Evolutionary conservation across 2,113 vertebrate species (phyloP).

Genomic region (Astatoreochromis straeleni): DNA sequence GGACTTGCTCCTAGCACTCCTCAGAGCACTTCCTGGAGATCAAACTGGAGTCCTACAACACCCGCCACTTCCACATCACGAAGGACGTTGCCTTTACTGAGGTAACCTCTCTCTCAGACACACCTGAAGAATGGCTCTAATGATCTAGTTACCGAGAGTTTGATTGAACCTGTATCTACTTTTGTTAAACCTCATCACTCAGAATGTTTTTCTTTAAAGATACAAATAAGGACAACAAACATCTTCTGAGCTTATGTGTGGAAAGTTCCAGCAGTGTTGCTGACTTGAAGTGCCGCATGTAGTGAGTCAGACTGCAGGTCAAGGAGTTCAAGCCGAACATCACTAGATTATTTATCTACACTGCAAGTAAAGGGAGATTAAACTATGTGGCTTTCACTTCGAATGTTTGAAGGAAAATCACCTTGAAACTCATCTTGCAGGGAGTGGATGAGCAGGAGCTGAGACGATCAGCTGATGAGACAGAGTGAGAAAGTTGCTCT

Average conservation of each 20-base stretch:
- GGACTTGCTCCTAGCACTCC: slow-evolving; percentile 57
- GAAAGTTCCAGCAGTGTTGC: not conserved
- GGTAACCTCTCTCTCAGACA: slow-evolving; percentile 55
- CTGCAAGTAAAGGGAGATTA: not conserved
- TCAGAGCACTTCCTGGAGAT: slow-evolving; percentile 86
- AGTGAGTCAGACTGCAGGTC: not conserved
- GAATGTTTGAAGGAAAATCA: not conserved
- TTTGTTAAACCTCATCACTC: rapidly evolving
- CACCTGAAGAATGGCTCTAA: not conserved
- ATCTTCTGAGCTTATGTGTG: not conserved
- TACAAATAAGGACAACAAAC: not conserved
- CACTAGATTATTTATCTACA: not conserved
- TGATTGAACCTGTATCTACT: not conserved
- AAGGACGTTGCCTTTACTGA: slow-evolving; percentile 86
- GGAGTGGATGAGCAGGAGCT: rapidly evolving
- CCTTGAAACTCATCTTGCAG: not conserved
- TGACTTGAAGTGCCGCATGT: not conserved
- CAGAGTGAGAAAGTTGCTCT: not conserved
- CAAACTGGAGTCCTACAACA: slow-evolving; percentile 83
- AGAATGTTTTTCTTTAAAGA: not conserved
- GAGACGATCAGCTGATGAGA: not conserved
- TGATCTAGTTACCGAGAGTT: not conserved
- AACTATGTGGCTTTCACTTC: not conserved
- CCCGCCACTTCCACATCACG: slow-evolving; percentile 86
- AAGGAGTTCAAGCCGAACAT: not conserved